Evolutionary conservation across 2,888 invertebrate genomes (phyloP).

Genomic region (Stenodera caucasica): DNA sequence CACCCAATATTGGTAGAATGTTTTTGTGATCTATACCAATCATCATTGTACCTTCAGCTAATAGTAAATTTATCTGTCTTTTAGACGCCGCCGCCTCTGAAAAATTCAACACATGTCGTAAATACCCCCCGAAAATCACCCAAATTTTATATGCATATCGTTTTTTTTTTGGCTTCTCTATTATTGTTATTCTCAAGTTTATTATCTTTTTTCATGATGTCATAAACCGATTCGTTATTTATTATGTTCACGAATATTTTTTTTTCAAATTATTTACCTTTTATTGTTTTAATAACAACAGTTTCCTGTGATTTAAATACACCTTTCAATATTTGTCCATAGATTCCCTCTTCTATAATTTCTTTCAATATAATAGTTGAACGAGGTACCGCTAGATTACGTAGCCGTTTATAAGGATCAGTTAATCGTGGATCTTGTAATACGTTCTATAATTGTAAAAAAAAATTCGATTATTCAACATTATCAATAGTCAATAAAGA

Average conservation of each 20-base stretch:
- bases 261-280: constrained; percentile 64
- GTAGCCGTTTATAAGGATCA: constrained; percentile 65
- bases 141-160: constrained; percentile 3
- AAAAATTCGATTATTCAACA: neutral
- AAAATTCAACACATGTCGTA: constrained; percentile 35
- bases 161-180: neutral
- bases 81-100: constrained; percentile 72
- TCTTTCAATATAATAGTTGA: constrained; percentile 64
- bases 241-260: too few relatives aligned
- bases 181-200: neutral
- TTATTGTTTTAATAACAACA: constrained; percentile 84
- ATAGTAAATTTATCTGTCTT: constrained; percentile 70
- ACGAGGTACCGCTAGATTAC: constrained; percentile 63
- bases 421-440: constrained; percentile 46
- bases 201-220: constrained; percentile 7
- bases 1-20: constrained; percentile 70
- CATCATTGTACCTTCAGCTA: constrained; percentile 75
- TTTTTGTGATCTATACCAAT: constrained; percentile 72
- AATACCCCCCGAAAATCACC: too few relatives aligned
- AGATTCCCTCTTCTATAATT: constrained; percentile 79
- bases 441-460: constrained; percentile 38
- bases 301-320: constrained; percentile 67
- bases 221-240: too few relatives aligned
- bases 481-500: too few relatives aligned
- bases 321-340: constrained; percentile 83